Percentiles rank a stretch among this genome's conserved stretches.
phyloP scores from a whole-genome alignment of 2,797 vertebrate species.

The Chloroceryle amazona region DNA sequence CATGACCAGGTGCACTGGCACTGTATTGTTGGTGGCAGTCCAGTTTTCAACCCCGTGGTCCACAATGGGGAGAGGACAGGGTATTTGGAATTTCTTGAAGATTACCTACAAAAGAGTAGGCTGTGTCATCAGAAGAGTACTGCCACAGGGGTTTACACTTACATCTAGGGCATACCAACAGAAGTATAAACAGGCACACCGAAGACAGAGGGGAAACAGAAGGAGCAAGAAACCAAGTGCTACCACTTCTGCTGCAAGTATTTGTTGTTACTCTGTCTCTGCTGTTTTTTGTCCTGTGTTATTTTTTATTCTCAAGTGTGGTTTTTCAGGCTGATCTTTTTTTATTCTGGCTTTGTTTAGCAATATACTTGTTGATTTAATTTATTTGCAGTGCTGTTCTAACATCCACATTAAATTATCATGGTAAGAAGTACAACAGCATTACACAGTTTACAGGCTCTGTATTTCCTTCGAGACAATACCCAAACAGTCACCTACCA shows the following conservation, averaged over 20 bases:
- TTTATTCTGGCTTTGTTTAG: not conserved
- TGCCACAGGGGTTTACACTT: not conserved
- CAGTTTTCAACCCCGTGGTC: conserved; percentile 81
- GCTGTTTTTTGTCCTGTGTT: not conserved
- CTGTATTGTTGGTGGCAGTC: conserved; percentile 86
- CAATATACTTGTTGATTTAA: not conserved
- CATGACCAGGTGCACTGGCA: conserved; percentile 74
- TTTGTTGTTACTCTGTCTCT: not conserved
- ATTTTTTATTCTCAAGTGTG: not conserved
- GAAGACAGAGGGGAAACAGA: not conserved
- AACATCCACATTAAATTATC: not conserved
- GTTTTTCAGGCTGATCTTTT: not conserved
- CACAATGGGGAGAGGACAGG: conserved; percentile 91
- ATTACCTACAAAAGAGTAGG: conserved; percentile 86
- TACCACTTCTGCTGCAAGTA: not conserved
- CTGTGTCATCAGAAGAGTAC: not conserved
- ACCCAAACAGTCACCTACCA: conserved; percentile 83
- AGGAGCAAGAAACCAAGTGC: not conserved
- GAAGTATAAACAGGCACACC: not conserved
- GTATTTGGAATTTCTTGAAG: conserved; percentile 94
- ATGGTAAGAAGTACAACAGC: not conserved
- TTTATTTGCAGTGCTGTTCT: not conserved
- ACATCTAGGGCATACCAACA: not conserved
- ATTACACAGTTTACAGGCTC: not conserved
- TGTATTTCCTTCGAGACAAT: conserved; percentile 4